These are phyloP conservation scores for Tragelaphus scriptus DNA, from an alignment of 2,113 vertebrate genomes.

Conservation along the genomic window DNA sequence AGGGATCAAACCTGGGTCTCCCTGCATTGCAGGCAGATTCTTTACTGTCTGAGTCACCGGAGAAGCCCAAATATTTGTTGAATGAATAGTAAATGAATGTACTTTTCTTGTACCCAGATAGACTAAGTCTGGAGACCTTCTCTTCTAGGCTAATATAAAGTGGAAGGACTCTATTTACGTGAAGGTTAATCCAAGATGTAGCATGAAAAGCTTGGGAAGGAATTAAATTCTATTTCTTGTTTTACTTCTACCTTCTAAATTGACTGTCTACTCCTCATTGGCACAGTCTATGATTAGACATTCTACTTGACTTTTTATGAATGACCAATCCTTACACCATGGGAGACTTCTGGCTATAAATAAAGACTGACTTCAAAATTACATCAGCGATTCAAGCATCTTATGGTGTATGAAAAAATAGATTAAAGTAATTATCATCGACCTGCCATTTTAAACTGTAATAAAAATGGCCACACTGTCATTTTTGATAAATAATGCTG, in stretches of 20 bases:
- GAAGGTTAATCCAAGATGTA: conserved; percentile 1
- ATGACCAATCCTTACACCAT: conserved; percentile 43
- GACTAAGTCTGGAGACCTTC: not conserved
- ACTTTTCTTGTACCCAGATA: not conserved
- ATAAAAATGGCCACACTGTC: conserved; percentile 73
- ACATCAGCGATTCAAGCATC: conserved; percentile 75
- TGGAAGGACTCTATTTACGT: not conserved
- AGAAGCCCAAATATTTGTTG: not conserved
- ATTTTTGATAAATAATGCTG: conserved; percentile 71
- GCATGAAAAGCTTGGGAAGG: not conserved
- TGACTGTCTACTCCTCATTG: not conserved
- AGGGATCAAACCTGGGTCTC: not conserved
- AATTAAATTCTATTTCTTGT: conserved; percentile 27
- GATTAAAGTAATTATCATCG: conserved; percentile 78
- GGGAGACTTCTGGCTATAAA: conserved; percentile 64
- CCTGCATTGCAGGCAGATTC: not conserved
- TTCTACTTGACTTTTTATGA: conserved; percentile 52
- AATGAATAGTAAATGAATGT: not conserved
- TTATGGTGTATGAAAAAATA: conserved; percentile 75
- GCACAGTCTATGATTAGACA: conserved; percentile 37
- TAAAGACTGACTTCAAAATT: conserved; percentile 74
- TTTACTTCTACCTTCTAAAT: not conserved
- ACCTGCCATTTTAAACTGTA: conserved; percentile 71
- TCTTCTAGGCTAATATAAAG: not conserved
- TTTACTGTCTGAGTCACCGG: not conserved